Conservation (phyloP, 1,140 invertebrate species). For the Schmidtea mediterranea region DNA sequence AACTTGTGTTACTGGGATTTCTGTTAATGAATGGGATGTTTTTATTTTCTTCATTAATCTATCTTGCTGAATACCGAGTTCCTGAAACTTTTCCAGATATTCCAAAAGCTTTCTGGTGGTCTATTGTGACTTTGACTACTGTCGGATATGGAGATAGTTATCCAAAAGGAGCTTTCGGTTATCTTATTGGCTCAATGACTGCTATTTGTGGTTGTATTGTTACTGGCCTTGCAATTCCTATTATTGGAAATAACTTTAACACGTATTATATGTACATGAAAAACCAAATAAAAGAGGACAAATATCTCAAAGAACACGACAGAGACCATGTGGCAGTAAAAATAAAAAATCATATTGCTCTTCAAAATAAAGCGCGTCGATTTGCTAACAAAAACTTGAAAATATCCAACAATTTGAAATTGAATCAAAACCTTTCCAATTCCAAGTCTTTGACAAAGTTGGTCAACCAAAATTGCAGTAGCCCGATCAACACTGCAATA, state of each 20-base stretch:
- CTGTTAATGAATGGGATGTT: conserved; percentile 7
- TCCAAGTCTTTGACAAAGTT: too few species aligned
- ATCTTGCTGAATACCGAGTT: not conserved
- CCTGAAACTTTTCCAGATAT: conserved; percentile 3
- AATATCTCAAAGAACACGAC: conserved; percentile 3
- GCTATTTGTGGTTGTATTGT: conserved; percentile 4
- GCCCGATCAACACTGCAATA: too few species aligned
- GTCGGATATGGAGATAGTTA: conserved; percentile 4
- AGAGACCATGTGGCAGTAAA: not conserved
- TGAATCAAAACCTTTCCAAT: too few species aligned
- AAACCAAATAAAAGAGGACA: conserved; percentile 6
- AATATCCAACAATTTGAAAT: too few species aligned
- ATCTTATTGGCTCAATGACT: not conserved
- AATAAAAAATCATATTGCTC: too few species aligned
- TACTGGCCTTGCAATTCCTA: conserved; percentile 5
- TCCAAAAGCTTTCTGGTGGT: conserved; percentile 6
- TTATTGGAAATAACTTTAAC: conserved; percentile 7
- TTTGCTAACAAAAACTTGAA: too few species aligned
- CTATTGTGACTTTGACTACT: conserved; percentile 4
- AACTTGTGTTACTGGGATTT: conserved; percentile 4
- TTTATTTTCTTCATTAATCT: conserved; percentile 4
- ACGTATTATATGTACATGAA: conserved; percentile 7
- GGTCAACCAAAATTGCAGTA: too few species aligned
- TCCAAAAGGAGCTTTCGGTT: conserved; percentile 3
- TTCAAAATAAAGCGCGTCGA: too few species aligned